Conservation (phyloP, 2,797 vertebrate genomes). For the Capromys pilorides region DNA sequence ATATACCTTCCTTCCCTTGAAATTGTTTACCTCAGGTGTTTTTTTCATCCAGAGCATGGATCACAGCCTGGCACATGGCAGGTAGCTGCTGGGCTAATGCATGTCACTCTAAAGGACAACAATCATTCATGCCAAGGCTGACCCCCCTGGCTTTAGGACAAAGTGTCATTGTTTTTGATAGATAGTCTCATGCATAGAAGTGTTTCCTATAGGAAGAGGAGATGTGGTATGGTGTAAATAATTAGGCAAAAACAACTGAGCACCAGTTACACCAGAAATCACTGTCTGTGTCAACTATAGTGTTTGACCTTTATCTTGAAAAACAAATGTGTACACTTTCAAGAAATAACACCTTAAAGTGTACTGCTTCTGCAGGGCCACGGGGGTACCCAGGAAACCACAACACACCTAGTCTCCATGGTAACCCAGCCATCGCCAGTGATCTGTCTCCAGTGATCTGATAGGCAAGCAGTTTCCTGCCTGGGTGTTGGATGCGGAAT, state of each 20-base stretch:
- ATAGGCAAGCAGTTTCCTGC: neutral
- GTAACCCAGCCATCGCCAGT: conserved; percentile 35
- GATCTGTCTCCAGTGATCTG: neutral
- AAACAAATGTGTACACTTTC: neutral
- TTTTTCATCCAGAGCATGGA: neutral
- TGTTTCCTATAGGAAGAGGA: neutral
- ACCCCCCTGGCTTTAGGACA: neutral
- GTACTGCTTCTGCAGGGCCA: neutral
- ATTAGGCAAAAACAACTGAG: neutral
- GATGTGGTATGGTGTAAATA: neutral
- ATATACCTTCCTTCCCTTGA: neutral
- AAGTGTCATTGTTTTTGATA: neutral
- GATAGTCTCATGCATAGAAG: neutral
- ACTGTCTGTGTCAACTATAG: neutral
- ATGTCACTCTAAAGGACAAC: too few relatives aligned
- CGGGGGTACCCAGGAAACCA: conserved; percentile 36
- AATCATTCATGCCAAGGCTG: neutral
- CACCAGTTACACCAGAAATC: neutral
- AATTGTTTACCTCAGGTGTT: neutral
- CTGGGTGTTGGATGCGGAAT: neutral
- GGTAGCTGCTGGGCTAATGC: neutral
- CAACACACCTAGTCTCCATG: conserved; percentile 56
- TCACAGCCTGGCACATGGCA: neutral
- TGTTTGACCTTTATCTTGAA: neutral
- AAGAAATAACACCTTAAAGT: neutral